Evolutionary conservation across 2,888 invertebrate genomes (phyloP).

Genomic region (Buathra laborator): DNA sequence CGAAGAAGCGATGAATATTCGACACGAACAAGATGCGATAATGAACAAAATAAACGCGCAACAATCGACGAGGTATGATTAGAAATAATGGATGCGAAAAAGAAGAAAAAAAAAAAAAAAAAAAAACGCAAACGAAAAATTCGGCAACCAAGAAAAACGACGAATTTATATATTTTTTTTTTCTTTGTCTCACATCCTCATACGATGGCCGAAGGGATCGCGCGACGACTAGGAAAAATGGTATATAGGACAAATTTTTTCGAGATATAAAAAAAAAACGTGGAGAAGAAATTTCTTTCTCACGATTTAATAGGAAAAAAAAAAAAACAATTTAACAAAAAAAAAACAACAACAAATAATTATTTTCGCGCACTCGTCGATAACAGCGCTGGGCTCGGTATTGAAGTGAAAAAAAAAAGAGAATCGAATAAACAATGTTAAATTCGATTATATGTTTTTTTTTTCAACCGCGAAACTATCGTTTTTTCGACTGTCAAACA

Average conservation of each 20-base stretch:
- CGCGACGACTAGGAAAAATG: conserved; percentile 32
- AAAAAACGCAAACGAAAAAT: conserved; percentile 13
- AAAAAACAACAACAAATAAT: background rate
- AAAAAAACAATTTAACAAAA: background rate
- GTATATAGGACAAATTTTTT: conserved; percentile 55
- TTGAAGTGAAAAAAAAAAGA: conserved; percentile 20
- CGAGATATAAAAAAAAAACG: conserved; percentile 28
- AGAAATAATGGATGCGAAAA: conserved; percentile 9
- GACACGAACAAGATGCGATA: background rate
- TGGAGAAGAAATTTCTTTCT: conserved; percentile 24
- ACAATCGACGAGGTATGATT: conserved; percentile 33
- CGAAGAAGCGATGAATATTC: conserved; percentile 1
- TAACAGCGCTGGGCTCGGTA: conserved; percentile 38
- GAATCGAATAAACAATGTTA: background rate
- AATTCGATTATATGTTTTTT: background rate
- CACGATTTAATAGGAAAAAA: conserved; percentile 54
- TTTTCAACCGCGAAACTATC: conserved; percentile 19
- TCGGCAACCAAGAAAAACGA: conserved; percentile 16
- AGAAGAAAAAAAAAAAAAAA: conserved; percentile 15
- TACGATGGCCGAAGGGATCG: background rate
- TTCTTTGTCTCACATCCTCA: background rate
- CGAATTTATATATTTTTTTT: conserved; percentile 14
- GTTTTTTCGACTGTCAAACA: conserved; percentile 26
- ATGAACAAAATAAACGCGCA: conserved; percentile 1
- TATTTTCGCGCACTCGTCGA: conserved; percentile 52